A percentile compares a stretch with the other conserved stretches of the same genome.
These are phyloP conservation scores for Penelope pileata DNA, from an alignment of 2,113 vertebrate genomes.

Conservation along the genomic window DNA sequence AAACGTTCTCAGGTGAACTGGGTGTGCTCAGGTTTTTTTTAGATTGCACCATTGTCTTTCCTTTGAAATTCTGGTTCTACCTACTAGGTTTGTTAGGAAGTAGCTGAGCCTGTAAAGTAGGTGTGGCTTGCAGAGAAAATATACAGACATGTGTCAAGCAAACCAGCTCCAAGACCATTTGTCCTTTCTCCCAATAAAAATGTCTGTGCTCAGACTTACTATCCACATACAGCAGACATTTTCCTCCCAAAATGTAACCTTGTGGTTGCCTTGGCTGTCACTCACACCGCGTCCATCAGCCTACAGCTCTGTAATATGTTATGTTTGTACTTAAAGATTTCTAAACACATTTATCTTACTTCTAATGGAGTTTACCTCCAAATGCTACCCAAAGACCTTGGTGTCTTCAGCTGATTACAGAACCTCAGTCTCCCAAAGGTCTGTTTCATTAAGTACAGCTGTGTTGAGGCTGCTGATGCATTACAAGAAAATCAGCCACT, in stretches of 20 bases:
- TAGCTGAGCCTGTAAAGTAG: background rate
- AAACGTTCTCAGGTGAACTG: conserved; percentile 31
- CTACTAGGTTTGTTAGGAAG: background rate
- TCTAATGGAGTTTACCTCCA: background rate
- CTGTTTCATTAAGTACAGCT: background rate
- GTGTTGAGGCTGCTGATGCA: background rate
- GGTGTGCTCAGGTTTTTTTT: conserved; percentile 20
- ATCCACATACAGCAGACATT: background rate
- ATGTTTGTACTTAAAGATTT: background rate
- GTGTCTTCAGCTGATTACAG: background rate
- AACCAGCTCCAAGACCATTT: background rate
- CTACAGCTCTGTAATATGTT: background rate
- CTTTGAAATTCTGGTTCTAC: conserved; percentile 55
- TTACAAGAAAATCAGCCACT: background rate
- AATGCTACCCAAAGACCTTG: background rate
- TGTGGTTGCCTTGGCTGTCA: background rate
- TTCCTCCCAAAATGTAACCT: background rate
- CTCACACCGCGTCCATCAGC: background rate
- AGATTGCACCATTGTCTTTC: conserved; percentile 45
- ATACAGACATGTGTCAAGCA: background rate
- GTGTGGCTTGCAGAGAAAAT: conserved; percentile 27
- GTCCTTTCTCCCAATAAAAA: background rate
- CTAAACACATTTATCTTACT: background rate
- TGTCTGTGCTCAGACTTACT: background rate
- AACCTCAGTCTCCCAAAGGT: background rate